Evolutionary conservation across 2,888 invertebrate species (phyloP).

Genomic region (Gibbula magus): DNA sequence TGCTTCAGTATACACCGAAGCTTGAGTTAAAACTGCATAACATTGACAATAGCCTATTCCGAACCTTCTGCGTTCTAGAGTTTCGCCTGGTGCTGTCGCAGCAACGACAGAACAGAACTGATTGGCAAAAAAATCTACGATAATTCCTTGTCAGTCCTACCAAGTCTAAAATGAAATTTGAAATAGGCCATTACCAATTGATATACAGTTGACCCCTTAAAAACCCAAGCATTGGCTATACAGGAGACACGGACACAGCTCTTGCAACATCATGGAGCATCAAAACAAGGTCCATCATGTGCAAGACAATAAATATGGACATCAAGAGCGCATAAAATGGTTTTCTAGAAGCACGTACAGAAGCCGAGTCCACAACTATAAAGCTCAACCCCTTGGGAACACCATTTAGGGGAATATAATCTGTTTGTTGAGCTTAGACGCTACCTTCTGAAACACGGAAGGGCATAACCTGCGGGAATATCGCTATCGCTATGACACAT

Average conservation of each 20-base stretch:
- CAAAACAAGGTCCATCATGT: background rate
- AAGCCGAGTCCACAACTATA: constrained; percentile 17
- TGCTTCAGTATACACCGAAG: constrained; percentile 1
- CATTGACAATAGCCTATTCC: constrained; percentile 12
- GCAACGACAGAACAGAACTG: background rate
- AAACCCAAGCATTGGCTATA: constrained; percentile 5
- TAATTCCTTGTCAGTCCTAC: constrained; percentile 9
- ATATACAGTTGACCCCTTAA: constrained; percentile 20
- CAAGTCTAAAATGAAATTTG: constrained; percentile 9
- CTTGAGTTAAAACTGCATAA: constrained; percentile 17
- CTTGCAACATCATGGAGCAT: background rate
- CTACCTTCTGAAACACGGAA: background rate
- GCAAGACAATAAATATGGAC: constrained; percentile 6
- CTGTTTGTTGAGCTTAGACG: constrained; percentile 11
- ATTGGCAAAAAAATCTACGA: background rate
- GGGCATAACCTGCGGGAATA: constrained; percentile 7
- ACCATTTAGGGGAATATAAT: background rate
- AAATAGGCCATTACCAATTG: constrained; percentile 19
- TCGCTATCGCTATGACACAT: background rate
- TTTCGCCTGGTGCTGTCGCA: background rate
- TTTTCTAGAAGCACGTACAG: constrained; percentile 14
- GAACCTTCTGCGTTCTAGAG: background rate
- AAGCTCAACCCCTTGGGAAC: constrained; percentile 13
- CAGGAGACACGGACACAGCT: background rate
- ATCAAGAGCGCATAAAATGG: constrained; percentile 15